Evolutionary conservation across 2,797 vertebrate genomes (phyloP), one percentile per base, ranked within the genome.

Genomic region (Falco concolor): DNA sequence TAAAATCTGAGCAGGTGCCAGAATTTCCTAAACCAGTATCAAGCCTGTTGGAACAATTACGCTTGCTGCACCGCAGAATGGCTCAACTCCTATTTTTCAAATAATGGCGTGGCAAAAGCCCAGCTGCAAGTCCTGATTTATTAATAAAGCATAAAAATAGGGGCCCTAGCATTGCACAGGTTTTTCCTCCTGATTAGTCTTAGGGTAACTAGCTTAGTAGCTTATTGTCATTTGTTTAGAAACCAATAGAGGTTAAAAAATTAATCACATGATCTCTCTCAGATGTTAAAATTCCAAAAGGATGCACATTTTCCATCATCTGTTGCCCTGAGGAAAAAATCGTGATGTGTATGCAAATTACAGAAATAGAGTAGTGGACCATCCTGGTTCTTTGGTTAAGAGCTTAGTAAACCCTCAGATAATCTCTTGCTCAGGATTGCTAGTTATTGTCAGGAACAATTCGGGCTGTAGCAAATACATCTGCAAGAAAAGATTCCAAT

Each of bases 401-500:
- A 64, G 42, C 64, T 92, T 24, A 61, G 81, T 36, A 74, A 80
- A 47, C 4, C 6, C 24, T 72, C 64, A 54, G 65, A 50, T 92
- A 52, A 82, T 56, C 59, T 86, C 36, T 82, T 76, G 50, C 76
- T 88, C 32, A 28, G 54, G n/a, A 44, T 65, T 86, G 57, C 82
- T n/a, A 61, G 73, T 68, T 61, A 78, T 75, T 45, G 32, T 92
- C 50, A 84, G 83, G 40, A 90, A 40, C 36, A 59, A 69, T 72
- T 89, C 53, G 34, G 63, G 47, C 64, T 68, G 59, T 9, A 57
- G 81, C 78, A 91, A 89, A 92, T 69, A 79, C 22, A 36, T 75
- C 73, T 63, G 65, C 59, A 65, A 75, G 92, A 82, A 87, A 78
- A 69, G 45, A 65, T 80, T 95, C 69, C 79, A 93, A 78, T 94